Percentiles rank a stretch among this genome's conserved stretches.
Evolutionary conservation across 1,140 invertebrate genomes (phyloP).

Genomic region (Cydia strobilella): DNA sequence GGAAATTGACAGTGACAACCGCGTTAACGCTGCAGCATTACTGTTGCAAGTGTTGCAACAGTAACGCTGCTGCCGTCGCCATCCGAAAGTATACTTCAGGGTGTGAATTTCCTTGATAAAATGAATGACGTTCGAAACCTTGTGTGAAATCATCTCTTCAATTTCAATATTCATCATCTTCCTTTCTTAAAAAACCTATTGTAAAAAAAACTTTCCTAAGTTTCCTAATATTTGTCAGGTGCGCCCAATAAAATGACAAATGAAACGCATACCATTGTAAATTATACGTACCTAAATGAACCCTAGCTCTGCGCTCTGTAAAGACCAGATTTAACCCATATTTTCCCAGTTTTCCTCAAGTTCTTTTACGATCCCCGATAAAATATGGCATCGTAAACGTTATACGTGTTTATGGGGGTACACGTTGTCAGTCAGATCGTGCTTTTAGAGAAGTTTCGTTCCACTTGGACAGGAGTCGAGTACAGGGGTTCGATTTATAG

Average conservation of each 20-base stretch:
- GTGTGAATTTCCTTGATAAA: too few species aligned
- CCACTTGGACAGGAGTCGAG: neutral
- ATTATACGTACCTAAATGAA: constrained; percentile 7
- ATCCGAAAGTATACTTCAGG: too few species aligned
- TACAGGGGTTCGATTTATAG: too few species aligned
- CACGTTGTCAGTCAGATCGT: neutral
- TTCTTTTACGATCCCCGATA: constrained; percentile 29
- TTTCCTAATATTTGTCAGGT: neutral
- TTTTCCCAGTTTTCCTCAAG: constrained; percentile 26
- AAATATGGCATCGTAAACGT: constrained; percentile 28
- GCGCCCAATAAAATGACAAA: neutral
- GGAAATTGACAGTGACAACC: too few species aligned
- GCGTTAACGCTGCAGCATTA: too few species aligned
- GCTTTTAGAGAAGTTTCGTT: neutral
- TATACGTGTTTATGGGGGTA: constrained; percentile 4
- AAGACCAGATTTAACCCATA: constrained; percentile 16
- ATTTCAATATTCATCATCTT: too few species aligned
- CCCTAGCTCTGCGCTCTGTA: neutral
- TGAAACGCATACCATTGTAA: neutral
- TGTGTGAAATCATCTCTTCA: too few species aligned
- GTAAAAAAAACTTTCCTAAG: too few species aligned
- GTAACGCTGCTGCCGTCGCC: too few species aligned
- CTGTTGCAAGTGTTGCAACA: too few species aligned
- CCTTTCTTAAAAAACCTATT: too few species aligned
- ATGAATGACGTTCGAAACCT: too few species aligned